phyloP scores from a whole-genome alignment of 1,140 invertebrate species.

The Tachypleus tridentatus region DNA sequence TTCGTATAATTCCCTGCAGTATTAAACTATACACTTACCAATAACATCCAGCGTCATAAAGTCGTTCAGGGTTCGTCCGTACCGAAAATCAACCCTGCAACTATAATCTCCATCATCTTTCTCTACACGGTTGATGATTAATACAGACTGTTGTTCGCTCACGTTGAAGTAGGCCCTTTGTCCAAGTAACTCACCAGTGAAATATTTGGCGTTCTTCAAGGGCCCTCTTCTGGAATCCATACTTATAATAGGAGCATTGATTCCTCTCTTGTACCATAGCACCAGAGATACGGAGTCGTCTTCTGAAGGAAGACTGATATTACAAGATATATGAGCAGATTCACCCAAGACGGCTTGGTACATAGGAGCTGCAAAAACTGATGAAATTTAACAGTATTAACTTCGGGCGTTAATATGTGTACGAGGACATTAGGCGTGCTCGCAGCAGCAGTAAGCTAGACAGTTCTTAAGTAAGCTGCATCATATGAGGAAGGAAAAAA shows the following conservation, averaged over 20 bases:
- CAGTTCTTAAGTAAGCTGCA: too few relatives aligned
- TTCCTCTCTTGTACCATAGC: slow-evolving; percentile 65
- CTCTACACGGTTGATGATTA: slow-evolving; percentile 37
- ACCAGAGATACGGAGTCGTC: slow-evolving; percentile 62
- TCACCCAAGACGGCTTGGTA: slow-evolving; percentile 50
- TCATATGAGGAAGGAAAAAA: too few relatives aligned
- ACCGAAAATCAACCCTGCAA: slow-evolving; percentile 15
- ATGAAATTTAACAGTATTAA: too few relatives aligned
- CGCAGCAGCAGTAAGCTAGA: too few relatives aligned
- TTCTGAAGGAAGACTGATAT: slow-evolving; percentile 53
- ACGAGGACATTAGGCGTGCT: too few relatives aligned
- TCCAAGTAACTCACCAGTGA: slow-evolving; percentile 1
- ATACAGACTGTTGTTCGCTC: slow-evolving; percentile 35
- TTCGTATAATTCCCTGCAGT: too few relatives aligned
- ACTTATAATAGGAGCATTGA: slow-evolving; percentile 7
- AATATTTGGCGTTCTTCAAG: background rate
- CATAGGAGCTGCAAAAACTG: background rate
- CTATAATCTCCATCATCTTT: slow-evolving; percentile 30
- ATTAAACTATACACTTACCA: slow-evolving; percentile 29
- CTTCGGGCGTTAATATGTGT: too few relatives aligned
- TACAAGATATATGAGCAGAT: slow-evolving; percentile 59
- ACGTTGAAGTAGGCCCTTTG: slow-evolving; percentile 17
- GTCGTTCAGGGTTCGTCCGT: slow-evolving; percentile 10
- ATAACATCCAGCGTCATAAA: slow-evolving; percentile 12
- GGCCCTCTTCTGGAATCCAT: slow-evolving; percentile 3